Percentiles rank a stretch among this genome's conserved stretches.
Evolutionary conservation across 2,888 invertebrate genomes (phyloP).

Genomic region (Cactoblastis cactorum): DNA sequence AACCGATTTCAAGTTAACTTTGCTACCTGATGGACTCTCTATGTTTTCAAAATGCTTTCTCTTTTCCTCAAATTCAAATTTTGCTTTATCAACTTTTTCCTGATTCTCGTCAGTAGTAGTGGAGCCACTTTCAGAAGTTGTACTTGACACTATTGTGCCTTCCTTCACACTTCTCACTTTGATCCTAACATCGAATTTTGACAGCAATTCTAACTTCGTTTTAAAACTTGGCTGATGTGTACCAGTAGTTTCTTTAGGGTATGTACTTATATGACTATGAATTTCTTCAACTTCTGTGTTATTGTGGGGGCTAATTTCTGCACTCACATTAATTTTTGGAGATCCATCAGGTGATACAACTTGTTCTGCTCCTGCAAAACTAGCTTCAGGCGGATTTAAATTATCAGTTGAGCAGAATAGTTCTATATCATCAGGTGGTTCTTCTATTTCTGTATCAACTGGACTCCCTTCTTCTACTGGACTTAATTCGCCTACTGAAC

Average conservation of each 20-base stretch:
- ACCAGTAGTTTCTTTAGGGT: constrained; percentile 33
- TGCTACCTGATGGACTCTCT: constrained; percentile 42
- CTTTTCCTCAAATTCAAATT: constrained; percentile 45
- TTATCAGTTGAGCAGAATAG: constrained; percentile 39
- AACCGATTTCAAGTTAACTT: constrained; percentile 46
- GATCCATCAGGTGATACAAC: constrained; percentile 23
- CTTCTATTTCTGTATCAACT: constrained; percentile 17
- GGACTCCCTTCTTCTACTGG: constrained; percentile 22
- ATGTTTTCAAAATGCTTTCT: constrained; percentile 47
- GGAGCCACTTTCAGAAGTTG: constrained; percentile 63
- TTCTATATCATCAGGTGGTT: constrained; percentile 27
- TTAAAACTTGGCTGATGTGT: constrained; percentile 50
- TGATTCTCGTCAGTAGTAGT: constrained; percentile 36
- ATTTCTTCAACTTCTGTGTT: constrained; percentile 39
- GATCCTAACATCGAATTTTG: constrained; percentile 77
- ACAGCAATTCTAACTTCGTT: constrained; percentile 69
- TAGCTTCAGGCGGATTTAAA: constrained; percentile 28
- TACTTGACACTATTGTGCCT: constrained; percentile 52
- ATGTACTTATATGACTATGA: constrained; percentile 40
- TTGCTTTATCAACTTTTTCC: constrained; percentile 34
- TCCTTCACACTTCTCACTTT: constrained; percentile 71
- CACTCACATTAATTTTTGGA: constrained; percentile 34
- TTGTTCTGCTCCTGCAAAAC: background rate
- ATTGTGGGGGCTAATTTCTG: constrained; percentile 32
- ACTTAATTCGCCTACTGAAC: too few relatives aligned